Conservation (phyloP, 2,113 vertebrate genomes). For the Atrichornis clamosus region DNA sequence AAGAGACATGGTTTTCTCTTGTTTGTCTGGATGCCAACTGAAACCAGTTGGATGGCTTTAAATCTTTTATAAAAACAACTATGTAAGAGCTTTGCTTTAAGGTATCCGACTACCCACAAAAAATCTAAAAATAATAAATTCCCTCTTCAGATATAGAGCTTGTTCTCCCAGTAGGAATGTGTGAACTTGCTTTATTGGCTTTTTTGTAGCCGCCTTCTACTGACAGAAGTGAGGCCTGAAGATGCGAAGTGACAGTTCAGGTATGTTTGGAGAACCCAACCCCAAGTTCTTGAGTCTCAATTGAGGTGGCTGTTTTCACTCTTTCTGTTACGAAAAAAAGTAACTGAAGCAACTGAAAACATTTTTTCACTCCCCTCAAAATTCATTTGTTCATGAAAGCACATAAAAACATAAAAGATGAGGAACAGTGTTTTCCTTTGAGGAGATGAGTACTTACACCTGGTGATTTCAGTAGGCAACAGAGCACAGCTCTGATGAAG, state of each 20-base stretch:
- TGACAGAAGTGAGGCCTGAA: background rate
- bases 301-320: background rate
- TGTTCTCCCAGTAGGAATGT: background rate
- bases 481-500: background rate
- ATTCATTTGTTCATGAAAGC: background rate
- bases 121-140: background rate
- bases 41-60: background rate
- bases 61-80: background rate
- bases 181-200: background rate
- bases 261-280: background rate
- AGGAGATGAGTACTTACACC: background rate
- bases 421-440: background rate
- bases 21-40: constrained; percentile 2
- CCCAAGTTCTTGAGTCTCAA: background rate
- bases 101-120: background rate
- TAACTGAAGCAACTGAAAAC: background rate
- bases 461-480: background rate
- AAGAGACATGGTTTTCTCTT: background rate
- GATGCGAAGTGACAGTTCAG: background rate
- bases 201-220: background rate
- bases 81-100: constrained; percentile 7
- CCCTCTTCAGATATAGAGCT: background rate
- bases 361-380: background rate
- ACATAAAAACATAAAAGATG: background rate
- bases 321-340: background rate